Conservation (phyloP, 1,140 invertebrate species). For the Anoplophora glabripennis region DNA sequence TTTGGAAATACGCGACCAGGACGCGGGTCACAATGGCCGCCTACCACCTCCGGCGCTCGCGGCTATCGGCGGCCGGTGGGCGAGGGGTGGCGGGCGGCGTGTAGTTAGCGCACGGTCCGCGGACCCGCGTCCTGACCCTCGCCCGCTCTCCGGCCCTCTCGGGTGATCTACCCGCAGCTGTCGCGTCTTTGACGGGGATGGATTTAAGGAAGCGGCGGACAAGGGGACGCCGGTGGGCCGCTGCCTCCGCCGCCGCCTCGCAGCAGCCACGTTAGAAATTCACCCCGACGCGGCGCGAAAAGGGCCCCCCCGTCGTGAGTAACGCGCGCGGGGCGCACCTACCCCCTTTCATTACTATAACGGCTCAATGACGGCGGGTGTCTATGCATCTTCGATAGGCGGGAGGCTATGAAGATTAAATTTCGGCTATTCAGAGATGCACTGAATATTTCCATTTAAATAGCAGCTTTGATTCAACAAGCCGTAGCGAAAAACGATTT, state of each 20-base stretch:
- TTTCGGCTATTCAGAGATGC: too few relatives aligned
- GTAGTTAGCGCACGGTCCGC: constrained; percentile 29
- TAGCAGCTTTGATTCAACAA: too few relatives aligned
- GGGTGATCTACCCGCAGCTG: constrained; percentile 3
- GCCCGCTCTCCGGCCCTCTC: not conserved
- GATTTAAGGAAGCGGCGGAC: not conserved
- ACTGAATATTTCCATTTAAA: too few relatives aligned
- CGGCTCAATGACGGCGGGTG: too few relatives aligned
- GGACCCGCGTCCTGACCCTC: constrained; percentile 40
- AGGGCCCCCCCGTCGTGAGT: not conserved
- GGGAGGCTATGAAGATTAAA: too few relatives aligned
- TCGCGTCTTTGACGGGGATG: constrained; percentile 13
- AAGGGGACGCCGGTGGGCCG: not conserved
- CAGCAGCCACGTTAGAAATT: not conserved
- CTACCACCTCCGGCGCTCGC: constrained; percentile 3
- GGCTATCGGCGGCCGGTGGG: constrained; percentile 9
- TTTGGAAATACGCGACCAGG: too few relatives aligned
- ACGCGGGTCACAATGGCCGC: not conserved
- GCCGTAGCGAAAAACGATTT: too few relatives aligned
- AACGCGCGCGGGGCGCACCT: not conserved
- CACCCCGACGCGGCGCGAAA: not conserved
- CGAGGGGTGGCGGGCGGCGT: too few relatives aligned
- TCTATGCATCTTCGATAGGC: too few relatives aligned
- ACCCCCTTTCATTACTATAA: not conserved
- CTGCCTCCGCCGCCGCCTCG: constrained; percentile 15